phyloP scores from a whole-genome alignment of 2,797 vertebrate genomes.

The Austrolebias charrua region DNA sequence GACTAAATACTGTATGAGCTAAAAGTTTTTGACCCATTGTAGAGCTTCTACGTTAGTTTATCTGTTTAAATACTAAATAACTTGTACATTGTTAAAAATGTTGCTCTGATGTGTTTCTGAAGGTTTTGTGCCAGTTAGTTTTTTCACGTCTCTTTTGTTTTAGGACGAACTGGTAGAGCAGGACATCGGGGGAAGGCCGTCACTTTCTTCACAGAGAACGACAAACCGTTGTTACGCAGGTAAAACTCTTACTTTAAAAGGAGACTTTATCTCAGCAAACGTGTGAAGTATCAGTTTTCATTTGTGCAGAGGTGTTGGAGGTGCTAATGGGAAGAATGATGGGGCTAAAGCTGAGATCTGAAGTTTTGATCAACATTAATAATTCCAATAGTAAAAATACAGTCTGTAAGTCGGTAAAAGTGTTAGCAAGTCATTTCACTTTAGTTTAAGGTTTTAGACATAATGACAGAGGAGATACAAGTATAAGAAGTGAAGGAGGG shows the following conservation, averaged over 20 bases:
- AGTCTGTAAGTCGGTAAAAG: background rate
- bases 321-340: too few species aligned
- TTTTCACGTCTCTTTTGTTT: background rate
- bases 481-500: too few species aligned
- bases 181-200: constrained; percentile 89
- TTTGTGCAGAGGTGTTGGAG: too few species aligned
- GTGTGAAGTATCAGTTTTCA: too few species aligned
- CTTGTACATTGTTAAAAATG: too few species aligned
- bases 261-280: too few species aligned
- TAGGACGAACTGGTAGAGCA: constrained; percentile 92
- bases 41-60: background rate
- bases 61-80: background rate
- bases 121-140: background rate
- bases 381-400: background rate
- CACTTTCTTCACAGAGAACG: constrained; percentile 96
- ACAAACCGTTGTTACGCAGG: constrained; percentile 94
- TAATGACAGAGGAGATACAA: too few species aligned
- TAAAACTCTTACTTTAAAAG: constrained; percentile 35
- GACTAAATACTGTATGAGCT: background rate
- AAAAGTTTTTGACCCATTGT: background rate
- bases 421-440: too few species aligned
- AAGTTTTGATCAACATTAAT: background rate
- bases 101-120: background rate
- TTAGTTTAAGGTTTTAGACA: too few species aligned
- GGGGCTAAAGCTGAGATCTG: background rate